phyloP scores from a whole-genome alignment of 2,113 vertebrate species.

The Cryptoleucopteryx plumbea region DNA sequence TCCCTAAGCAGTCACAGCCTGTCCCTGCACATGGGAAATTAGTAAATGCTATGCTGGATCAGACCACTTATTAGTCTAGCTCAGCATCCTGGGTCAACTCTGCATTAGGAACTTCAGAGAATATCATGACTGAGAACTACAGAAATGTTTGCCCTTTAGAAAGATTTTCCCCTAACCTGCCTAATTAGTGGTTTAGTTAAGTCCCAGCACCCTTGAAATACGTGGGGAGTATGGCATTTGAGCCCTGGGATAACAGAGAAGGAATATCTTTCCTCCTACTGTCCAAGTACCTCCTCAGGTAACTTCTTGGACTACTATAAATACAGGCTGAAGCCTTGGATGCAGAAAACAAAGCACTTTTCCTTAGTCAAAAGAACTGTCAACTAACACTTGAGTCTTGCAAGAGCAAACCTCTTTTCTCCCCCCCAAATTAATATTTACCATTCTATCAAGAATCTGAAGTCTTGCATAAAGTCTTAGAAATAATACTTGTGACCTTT shows the following conservation, averaged over 20 bases:
- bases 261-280: neutral
- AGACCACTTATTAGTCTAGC: neutral
- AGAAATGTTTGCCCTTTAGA: neutral
- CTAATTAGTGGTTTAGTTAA: neutral
- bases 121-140: neutral
- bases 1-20: neutral
- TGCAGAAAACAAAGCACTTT: neutral
- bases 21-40: rapidly evolving
- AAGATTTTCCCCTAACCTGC: neutral
- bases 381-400: rapidly evolving
- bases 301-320: neutral
- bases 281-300: neutral
- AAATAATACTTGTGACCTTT: neutral
- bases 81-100: neutral
- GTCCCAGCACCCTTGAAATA: neutral
- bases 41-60: neutral
- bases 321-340: neutral
- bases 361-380: neutral
- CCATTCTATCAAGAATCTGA: neutral
- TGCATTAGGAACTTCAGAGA: neutral
- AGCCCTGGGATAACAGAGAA: neutral
- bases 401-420: neutral
- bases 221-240: rapidly evolving
- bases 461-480: neutral
- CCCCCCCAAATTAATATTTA: neutral